Evolutionary conservation across 1,140 invertebrate genomes (phyloP).

Genomic region (Dendrolimus punctatus): DNA sequence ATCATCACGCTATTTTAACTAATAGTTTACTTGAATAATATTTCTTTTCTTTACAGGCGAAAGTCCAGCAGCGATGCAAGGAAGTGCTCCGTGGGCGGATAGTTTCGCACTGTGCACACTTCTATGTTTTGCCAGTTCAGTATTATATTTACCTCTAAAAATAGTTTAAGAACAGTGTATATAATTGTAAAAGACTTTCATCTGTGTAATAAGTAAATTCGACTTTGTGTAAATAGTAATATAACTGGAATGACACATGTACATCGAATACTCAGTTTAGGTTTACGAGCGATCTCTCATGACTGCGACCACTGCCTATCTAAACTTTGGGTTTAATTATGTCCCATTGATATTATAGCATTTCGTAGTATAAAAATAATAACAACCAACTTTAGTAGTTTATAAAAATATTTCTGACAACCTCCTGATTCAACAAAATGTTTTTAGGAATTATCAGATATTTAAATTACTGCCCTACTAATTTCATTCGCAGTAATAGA

Average conservation of each 20-base stretch:
- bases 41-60: conserved; percentile 40
- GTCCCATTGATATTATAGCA: no score
- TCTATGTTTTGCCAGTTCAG: conserved; percentile 22
- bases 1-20: no score
- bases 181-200: background rate
- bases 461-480: no score
- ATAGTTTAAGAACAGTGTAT: conserved; percentile 8
- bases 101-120: conserved; percentile 30
- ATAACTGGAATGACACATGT: background rate
- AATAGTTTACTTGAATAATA: background rate
- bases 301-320: no score
- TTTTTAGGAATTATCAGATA: no score
- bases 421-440: no score
- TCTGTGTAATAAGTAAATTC: conserved; percentile 1
- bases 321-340: no score
- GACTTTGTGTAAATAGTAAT: background rate
- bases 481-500: no score
- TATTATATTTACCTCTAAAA: conserved; percentile 13
- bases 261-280: background rate
- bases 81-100: conserved; percentile 46
- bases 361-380: no score
- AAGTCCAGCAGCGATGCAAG: conserved; percentile 63
- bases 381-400: no score
- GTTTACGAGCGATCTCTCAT: no score
- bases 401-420: no score